These are phyloP conservation scores for Pycnomerus fuliginosus DNA, from an alignment of 2,888 invertebrate genomes.

Conservation along the genomic window DNA sequence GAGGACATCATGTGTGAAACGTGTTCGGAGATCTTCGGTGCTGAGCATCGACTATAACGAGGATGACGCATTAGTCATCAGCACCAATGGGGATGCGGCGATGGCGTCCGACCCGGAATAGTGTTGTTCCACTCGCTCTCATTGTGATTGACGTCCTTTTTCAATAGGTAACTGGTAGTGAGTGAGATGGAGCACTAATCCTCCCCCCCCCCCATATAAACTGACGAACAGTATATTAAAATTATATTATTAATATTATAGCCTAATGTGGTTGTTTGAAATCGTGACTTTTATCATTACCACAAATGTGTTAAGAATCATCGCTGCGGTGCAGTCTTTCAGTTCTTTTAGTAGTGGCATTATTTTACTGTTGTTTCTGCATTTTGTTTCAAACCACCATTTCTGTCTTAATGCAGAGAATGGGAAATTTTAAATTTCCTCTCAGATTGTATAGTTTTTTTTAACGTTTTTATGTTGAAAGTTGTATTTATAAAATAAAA, in stretches of 20 bases:
- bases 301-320: slow-evolving; percentile 21
- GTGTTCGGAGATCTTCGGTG: slow-evolving; percentile 70
- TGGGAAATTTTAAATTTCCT: slow-evolving; percentile 19
- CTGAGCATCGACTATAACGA: slow-evolving; percentile 74
- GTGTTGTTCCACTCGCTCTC: slow-evolving; percentile 11
- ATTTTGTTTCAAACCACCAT: slow-evolving; percentile 1
- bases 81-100: slow-evolving; percentile 66
- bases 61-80: slow-evolving; percentile 70
- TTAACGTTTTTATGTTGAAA: slow-evolving; percentile 35
- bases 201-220: slow-evolving; percentile 27
- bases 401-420: neutral
- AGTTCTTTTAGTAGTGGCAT: slow-evolving; percentile 13
- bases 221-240: slow-evolving; percentile 40
- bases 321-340: slow-evolving; percentile 29
- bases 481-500: slow-evolving; percentile 32
- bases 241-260: slow-evolving; percentile 32
- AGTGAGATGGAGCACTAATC: slow-evolving; percentile 13
- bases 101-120: slow-evolving; percentile 52
- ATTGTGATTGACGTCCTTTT: neutral
- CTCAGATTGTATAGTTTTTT: slow-evolving; percentile 26
- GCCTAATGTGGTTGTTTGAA: slow-evolving; percentile 31
- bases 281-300: slow-evolving; percentile 15
- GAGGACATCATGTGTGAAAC: slow-evolving; percentile 59
- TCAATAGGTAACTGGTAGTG: slow-evolving; percentile 2
- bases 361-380: slow-evolving; percentile 8